phyloP scores from a whole-genome alignment of 2,888 invertebrate genomes.

The Emmelina monodactyla region DNA sequence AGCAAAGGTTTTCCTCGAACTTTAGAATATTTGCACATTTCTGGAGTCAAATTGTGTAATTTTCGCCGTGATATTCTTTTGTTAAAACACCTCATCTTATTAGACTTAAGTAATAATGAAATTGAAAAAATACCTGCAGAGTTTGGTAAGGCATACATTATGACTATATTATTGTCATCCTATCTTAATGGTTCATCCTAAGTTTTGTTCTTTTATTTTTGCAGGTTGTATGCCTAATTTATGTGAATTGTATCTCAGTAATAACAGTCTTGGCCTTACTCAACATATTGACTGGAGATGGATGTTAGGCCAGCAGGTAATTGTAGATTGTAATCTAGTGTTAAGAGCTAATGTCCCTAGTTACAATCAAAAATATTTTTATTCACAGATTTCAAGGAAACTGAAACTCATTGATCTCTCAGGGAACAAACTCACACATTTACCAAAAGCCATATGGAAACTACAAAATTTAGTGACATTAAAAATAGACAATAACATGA shows the following conservation, averaged over 20 bases:
- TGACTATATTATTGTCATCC: neutral
- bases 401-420: conserved; percentile 71
- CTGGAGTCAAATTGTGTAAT: conserved; percentile 68
- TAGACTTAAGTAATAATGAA: conserved; percentile 76
- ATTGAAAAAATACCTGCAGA: conserved; percentile 75
- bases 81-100: conserved; percentile 68
- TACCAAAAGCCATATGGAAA: conserved; percentile 72
- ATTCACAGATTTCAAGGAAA: conserved; percentile 44
- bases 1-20: conserved; percentile 75
- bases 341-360: too few species aligned
- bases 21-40: conserved; percentile 69
- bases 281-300: conserved; percentile 69
- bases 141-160: conserved; percentile 70
- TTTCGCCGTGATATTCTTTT: conserved; percentile 75
- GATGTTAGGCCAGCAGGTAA: conserved; percentile 69
- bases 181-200: conserved; percentile 1
- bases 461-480: conserved; percentile 68
- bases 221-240: conserved; percentile 63
- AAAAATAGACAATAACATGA: conserved; percentile 69
- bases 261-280: conserved; percentile 69
- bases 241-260: conserved; percentile 67
- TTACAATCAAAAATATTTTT: conserved; percentile 1
- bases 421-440: conserved; percentile 57
- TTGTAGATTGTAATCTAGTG: too few species aligned
- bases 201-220: conserved; percentile 17